Percentiles rank a stretch among this genome's conserved stretches.
Evolutionary conservation across 2,888 invertebrate genomes (phyloP).

Genomic region (Ligdia adustata): DNA sequence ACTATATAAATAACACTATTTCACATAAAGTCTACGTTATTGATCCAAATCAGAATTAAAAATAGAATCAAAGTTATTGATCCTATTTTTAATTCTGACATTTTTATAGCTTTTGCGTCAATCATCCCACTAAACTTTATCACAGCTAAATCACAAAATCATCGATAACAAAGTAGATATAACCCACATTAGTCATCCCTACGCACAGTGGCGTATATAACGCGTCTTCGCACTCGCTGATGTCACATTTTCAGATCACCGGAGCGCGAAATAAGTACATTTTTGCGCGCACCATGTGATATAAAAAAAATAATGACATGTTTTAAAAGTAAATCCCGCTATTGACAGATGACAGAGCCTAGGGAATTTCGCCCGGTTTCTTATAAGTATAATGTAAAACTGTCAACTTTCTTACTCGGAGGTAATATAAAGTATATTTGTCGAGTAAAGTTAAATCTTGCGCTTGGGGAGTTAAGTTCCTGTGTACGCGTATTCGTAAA

Average conservation of each 20-base stretch:
- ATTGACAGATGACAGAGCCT: constrained; percentile 61
- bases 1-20: too few species aligned
- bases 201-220: constrained; percentile 34
- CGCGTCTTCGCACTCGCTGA: constrained; percentile 74
- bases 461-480: constrained; percentile 21
- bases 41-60: too few species aligned
- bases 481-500: constrained; percentile 5
- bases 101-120: too few species aligned
- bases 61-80: too few species aligned
- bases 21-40: too few species aligned
- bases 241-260: constrained; percentile 82
- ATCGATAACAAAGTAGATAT: constrained; percentile 27
- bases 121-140: too few species aligned
- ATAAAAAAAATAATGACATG: constrained; percentile 79
- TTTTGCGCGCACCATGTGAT: constrained; percentile 77
- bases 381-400: constrained; percentile 34
- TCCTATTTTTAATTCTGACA: too few species aligned
- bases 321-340: constrained; percentile 76
- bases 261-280: constrained; percentile 84
- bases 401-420: constrained; percentile 31
- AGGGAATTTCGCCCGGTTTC: constrained; percentile 34
- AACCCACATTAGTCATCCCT: constrained; percentile 27
- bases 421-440: constrained; percentile 30
- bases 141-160: background rate
- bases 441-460: constrained; percentile 27